These are phyloP conservation scores for Misgurnus anguillicaudatus DNA, from an alignment of 2,113 vertebrate genomes.

Conservation along the genomic window DNA sequence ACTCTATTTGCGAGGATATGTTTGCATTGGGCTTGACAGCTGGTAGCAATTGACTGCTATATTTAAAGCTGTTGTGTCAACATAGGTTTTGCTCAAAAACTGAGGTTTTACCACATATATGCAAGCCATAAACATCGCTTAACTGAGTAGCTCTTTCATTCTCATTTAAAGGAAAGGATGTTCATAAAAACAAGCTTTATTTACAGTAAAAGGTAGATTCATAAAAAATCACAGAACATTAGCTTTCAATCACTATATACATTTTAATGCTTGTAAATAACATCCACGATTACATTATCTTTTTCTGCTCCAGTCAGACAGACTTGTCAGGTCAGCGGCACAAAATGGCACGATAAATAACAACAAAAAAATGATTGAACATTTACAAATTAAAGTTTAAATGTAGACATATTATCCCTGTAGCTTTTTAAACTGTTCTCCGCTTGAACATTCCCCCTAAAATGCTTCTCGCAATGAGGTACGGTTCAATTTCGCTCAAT, in stretches of 20 bases:
- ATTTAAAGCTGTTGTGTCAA: slow-evolving; percentile 70
- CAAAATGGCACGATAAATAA: slow-evolving; percentile 49
- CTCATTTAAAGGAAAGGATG: slow-evolving; percentile 4
- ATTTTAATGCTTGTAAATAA: slow-evolving; percentile 12
- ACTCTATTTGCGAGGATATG: slow-evolving; percentile 35
- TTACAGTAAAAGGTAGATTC: slow-evolving; percentile 38
- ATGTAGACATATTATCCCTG: slow-evolving; percentile 22
- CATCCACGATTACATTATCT: slow-evolving; percentile 12
- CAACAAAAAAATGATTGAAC: slow-evolving; percentile 3
- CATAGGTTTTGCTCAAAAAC: slow-evolving; percentile 52
- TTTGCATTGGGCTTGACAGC: slow-evolving; percentile 62
- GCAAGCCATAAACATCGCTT: slow-evolving; percentile 65
- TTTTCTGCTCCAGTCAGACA: slow-evolving; percentile 48
- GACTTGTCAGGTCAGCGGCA: slow-evolving; percentile 40
- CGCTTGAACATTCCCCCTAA: not conserved
- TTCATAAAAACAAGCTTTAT: slow-evolving; percentile 46
- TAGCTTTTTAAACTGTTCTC: not conserved
- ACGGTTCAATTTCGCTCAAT: not conserved
- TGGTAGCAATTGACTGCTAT: slow-evolving; percentile 64
- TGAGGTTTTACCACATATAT: slow-evolving; percentile 62
- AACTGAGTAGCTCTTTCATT: slow-evolving; percentile 51
- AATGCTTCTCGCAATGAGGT: slow-evolving; percentile 14
- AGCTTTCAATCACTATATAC: slow-evolving; percentile 38
- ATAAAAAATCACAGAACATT: slow-evolving; percentile 36
- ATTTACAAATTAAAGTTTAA: slow-evolving; percentile 5